Base-by-base conservation (phyloP, 1,140 invertebrate species). In the Lycorma delicatula region DNA sequence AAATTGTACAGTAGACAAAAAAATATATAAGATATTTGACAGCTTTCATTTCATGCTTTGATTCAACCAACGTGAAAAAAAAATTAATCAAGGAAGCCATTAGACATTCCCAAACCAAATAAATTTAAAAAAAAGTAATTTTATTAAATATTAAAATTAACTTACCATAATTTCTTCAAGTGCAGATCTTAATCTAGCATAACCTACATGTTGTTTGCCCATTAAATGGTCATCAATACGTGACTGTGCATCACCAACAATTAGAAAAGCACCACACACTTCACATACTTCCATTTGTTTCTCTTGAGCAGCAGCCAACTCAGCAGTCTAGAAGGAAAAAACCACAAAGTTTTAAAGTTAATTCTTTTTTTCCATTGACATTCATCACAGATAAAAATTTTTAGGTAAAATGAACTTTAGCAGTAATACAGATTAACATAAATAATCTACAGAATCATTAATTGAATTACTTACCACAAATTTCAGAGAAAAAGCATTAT, bases 281-380 rank as follows among this genome's bases (percentile, higher is more conserved):
- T 94, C 89, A 75, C 97, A 99, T 2, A 98, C 94, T 75, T 98
- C 95, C 96, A 99, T 98, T 71, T 94, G 91, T 71, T 97, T 98
- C 72, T 94, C 92, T 70, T 90, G 91, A 28, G 87, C 86, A 22
- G 84, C 85, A 53, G 87, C 89, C 64, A 89, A 74, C 71, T 90
- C 85, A 3, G 86, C 85, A 36, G 85, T 85, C 79, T 80, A 58
- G 31, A 69, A 67, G 63, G 13, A 13, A 66, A 52, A 63, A 54
- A 55, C 36, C 16, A 36, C 26, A 56, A 50, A 49, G 4, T 3
- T 7, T 13, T 44, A n/a, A n/a, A n/a, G n/a, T n/a, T n/a, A n/a
- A n/a, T n/a, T n/a, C 31, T 36, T 36, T 12, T 36, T n/a, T 12
- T 11, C 34, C 11, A 12, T 12, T n/a, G 34, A 36, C 11, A n/a